Evolutionary conservation across 2,113 vertebrate species (phyloP), one percentile per base, ranked within the genome.

Genomic region (Chascanopsetta lugubris): DNA sequence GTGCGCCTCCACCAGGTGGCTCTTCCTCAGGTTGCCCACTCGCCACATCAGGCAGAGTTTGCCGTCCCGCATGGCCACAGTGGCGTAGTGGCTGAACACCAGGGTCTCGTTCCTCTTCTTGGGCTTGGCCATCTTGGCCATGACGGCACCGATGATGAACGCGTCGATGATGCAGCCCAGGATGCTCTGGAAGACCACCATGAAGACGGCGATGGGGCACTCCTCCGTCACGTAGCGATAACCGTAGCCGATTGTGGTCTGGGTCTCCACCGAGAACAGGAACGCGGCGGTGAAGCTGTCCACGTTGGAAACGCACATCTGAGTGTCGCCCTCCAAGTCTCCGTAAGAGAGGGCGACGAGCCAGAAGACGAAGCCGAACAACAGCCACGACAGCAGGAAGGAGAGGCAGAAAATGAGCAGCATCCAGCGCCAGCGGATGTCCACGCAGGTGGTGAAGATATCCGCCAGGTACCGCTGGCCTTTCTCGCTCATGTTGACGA

Each of bases 341-440:
- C 96, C 96, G 0, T 98, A 95, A 66, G 91, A 92, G 69, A 97
- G 90, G 5, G 97, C 97, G 25, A 98, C 95, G 17, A 98, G 61
- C 97, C 97, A 99, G 87, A 99, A 99, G 81, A 95, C 91, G 10
- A 96, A 94, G 81, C 97, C 96, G 40, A 99, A 99, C 71, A 98
- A 94, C 55, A 98, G 89, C 97, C 97, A 99, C 0, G 97, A 98
- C 61, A 98, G 89, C 34, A 98, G 87, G 48, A 98, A 99, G 6
- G 96, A 94, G 64, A 97, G 91, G 84, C 95, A 97, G 90, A 99
- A 99, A 85, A 99, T 84, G 13, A 98, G 91, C 70, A 99, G 88
- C 97, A 99, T 98, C 96, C 95, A 99, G 32, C 96, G 92, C 97
- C 97, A 99, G 90, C 96, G 97, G 71, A 98, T 94, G 93, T 99